Evolutionary conservation across 2,113 vertebrate species (phyloP).

Genomic region (Brienomyrus longianalis): DNA sequence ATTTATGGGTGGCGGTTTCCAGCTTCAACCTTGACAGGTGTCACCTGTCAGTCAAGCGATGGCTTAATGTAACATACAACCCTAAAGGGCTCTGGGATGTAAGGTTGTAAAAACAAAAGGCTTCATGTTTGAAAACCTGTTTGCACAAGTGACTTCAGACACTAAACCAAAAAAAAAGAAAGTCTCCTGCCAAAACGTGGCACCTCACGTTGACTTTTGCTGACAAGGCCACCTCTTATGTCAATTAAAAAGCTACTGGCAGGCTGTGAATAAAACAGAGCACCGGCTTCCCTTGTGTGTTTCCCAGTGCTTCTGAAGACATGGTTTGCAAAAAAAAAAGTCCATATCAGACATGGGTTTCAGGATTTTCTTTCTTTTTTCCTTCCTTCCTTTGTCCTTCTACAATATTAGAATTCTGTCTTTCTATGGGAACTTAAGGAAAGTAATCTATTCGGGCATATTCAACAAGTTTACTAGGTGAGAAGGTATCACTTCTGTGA

Average conservation of each 20-base stretch:
- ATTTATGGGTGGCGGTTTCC: neutral
- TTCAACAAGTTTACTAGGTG: neutral
- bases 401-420: neutral
- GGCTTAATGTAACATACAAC: neutral
- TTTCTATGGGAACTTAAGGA: neutral
- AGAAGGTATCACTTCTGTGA: neutral
- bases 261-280: neutral
- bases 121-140: neutral
- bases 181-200: neutral
- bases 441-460: neutral
- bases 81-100: conserved; percentile 12
- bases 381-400: too few relatives aligned
- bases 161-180: neutral
- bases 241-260: neutral
- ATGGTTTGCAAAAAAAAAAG: neutral
- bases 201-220: neutral
- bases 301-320: neutral
- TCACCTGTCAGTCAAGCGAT: conserved; percentile 2
- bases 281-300: neutral
- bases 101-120: conserved; percentile 13
- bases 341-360: neutral
- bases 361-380: neutral
- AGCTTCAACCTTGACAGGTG: neutral
- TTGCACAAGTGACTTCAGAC: conserved; percentile 13
- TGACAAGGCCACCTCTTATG: conserved; percentile 9